Evolutionary conservation across 2,797 vertebrate species (phyloP).

Genomic region (Triplophysa yarkandensis): DNA sequence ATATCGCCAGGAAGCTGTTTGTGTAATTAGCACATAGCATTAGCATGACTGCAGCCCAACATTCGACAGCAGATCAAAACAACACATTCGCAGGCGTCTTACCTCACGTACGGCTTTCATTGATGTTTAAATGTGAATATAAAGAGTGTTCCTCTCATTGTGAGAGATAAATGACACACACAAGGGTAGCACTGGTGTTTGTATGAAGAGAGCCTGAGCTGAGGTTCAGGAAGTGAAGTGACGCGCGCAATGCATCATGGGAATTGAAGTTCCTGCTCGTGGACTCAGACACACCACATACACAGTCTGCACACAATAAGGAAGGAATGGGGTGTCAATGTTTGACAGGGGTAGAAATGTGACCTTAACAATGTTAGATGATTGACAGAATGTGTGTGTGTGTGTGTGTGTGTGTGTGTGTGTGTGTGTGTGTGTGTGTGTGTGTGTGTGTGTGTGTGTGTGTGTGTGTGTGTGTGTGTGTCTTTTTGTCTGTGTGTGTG

Average conservation of each 20-base stretch:
- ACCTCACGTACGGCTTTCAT: slow-evolving; percentile 37
- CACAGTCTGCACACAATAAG: no score
- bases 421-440: no score
- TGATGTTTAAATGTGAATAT: background rate
- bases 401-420: no score
- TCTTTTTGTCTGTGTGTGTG: no score
- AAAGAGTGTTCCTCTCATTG: slow-evolving; percentile 31
- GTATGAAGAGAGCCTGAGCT: slow-evolving; percentile 22
- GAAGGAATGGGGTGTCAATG: background rate
- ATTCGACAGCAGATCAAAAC: background rate
- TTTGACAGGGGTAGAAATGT: background rate
- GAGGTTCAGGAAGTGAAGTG: slow-evolving; percentile 3
- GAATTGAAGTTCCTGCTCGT: slow-evolving; percentile 18
- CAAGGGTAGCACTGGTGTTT: background rate
- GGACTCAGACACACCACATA: background rate
- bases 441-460: background rate
- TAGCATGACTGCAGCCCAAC: slow-evolving; percentile 36
- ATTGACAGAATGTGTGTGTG: no score
- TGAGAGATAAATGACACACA: slow-evolving; percentile 6
- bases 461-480: no score
- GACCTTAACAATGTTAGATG: no score
- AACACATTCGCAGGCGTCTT: slow-evolving; percentile 4
- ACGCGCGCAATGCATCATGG: slow-evolving; percentile 11
- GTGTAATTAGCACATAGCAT: slow-evolving; percentile 23
- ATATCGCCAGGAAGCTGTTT: background rate